Conservation (phyloP, 2,797 vertebrate species). For the Capromys pilorides region DNA sequence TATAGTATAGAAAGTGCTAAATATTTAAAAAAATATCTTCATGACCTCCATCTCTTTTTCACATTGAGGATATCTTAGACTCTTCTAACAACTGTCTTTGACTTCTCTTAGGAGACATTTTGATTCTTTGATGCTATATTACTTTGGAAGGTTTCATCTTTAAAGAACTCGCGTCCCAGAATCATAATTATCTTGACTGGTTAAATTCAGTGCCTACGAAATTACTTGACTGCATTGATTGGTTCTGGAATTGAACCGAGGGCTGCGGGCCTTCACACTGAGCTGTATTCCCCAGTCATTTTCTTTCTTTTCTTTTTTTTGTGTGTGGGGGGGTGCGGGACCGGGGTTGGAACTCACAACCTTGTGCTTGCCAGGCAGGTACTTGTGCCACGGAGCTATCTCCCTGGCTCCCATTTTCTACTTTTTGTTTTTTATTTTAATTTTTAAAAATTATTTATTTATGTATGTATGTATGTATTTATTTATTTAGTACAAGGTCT, state of each 20-base stretch:
- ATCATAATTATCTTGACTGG: conserved; percentile 17
- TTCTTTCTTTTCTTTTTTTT: not conserved
- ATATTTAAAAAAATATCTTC: not conserved
- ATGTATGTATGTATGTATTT: too few relatives aligned
- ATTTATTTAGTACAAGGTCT: too few relatives aligned
- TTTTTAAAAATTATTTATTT: too few relatives aligned
- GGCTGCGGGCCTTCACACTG: not conserved
- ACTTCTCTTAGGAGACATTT: conserved; percentile 37
- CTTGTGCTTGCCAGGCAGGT: too few relatives aligned
- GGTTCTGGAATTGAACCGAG: not conserved
- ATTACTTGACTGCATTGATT: not conserved
- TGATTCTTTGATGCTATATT: conserved; percentile 42
- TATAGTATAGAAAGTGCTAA: not conserved
- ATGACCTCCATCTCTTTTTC: not conserved
- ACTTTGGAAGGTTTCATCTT: conserved; percentile 10
- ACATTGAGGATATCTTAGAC: not conserved
- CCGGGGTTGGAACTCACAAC: too few relatives aligned
- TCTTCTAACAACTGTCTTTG: not conserved
- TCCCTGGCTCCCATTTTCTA: not conserved
- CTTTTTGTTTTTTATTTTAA: not conserved
- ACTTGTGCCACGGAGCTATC: too few relatives aligned
- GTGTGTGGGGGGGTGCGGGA: too few relatives aligned
- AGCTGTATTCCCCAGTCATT: not conserved
- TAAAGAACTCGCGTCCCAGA: conserved; percentile 6
- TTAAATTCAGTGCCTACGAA: conserved; percentile 33